These are phyloP conservation scores for Torymus tubicola DNA, from an alignment of 2,888 invertebrate genomes.

Conservation along the genomic window DNA sequence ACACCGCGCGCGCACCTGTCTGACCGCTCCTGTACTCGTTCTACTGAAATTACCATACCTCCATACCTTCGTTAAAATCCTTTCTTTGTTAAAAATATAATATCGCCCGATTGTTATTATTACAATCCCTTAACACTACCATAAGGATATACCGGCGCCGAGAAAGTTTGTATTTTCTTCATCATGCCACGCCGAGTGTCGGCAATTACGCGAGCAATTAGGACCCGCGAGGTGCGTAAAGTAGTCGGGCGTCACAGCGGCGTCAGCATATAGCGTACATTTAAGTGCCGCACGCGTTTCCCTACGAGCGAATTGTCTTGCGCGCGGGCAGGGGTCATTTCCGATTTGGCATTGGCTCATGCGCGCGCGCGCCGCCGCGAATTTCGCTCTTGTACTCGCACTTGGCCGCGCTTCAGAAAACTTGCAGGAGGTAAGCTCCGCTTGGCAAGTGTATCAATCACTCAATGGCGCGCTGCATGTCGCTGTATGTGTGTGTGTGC, in stretches of 20 bases:
- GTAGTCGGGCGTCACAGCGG: constrained; percentile 24
- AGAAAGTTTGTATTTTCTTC: too few relatives aligned
- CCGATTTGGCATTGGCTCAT: constrained; percentile 69
- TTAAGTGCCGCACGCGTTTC: too few relatives aligned
- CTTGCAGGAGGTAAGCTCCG: constrained; percentile 66
- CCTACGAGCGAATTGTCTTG: constrained; percentile 7
- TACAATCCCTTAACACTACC: too few relatives aligned
- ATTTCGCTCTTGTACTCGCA: constrained; percentile 55
- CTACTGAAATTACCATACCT: constrained; percentile 16
- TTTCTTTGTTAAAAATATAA: too few relatives aligned
- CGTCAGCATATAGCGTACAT: background rate
- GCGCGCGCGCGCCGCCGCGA: constrained; percentile 19
- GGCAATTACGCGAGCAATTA: constrained; percentile 52
- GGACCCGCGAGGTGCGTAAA: constrained; percentile 5
- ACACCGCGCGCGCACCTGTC: too few relatives aligned
- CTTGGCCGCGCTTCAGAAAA: constrained; percentile 71
- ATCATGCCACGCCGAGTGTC: constrained; percentile 40
- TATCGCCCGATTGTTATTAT: too few relatives aligned
- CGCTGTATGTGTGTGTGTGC: background rate
- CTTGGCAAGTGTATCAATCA: constrained; percentile 72
- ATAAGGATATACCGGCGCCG: too few relatives aligned
- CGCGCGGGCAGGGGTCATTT: constrained; percentile 63
- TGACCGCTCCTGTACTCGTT: constrained; percentile 28
- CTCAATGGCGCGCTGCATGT: constrained; percentile 59
- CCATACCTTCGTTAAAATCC: too few relatives aligned